These are phyloP conservation scores for Cervus canadensis DNA, from an alignment of 2,113 vertebrate species.

Conservation along the genomic window DNA sequence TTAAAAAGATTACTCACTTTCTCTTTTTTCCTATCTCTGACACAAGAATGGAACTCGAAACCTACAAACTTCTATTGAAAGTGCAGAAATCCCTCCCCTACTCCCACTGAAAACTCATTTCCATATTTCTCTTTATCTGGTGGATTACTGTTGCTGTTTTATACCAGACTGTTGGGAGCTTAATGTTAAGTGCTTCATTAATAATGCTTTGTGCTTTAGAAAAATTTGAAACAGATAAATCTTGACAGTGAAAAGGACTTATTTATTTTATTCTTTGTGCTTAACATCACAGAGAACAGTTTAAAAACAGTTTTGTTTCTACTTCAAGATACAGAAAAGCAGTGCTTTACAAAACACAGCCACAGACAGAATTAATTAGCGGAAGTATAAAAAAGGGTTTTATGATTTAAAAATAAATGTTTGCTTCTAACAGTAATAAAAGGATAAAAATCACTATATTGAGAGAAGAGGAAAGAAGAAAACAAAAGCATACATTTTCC, in stretches of 20 bases:
- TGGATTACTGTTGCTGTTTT: conserved; percentile 78
- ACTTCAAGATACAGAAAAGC: conserved; percentile 68
- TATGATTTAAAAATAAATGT: conserved; percentile 76
- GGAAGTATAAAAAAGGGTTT: conserved; percentile 72
- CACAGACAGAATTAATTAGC: conserved; percentile 75
- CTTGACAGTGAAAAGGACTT: conserved; percentile 75
- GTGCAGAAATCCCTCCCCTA: conserved; percentile 58
- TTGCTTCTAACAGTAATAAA: conserved; percentile 74
- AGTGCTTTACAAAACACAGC: conserved; percentile 73
- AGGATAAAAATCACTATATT: conserved; percentile 46
- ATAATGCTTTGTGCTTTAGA: conserved; percentile 79
- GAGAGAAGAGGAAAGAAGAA: conserved; percentile 44
- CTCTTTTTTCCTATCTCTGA: conserved; percentile 39
- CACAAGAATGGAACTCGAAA: conserved; percentile 69
- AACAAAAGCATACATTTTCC: conserved; percentile 35
- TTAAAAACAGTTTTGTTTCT: conserved; percentile 76
- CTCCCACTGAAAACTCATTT: conserved; percentile 26
- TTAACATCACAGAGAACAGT: conserved; percentile 74
- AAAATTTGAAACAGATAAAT: conserved; percentile 79
- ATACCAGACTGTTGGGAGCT: conserved; percentile 71
- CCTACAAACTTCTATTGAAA: conserved; percentile 71
- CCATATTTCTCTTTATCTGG: conserved; percentile 74
- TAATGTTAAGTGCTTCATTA: conserved; percentile 84
- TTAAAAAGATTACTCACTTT: conserved; percentile 54
- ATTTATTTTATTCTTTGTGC: conserved; percentile 79